phyloP scores from a whole-genome alignment of 37 sponge, comb jelly and placozoan species.

The Beroe forskalii region DNA sequence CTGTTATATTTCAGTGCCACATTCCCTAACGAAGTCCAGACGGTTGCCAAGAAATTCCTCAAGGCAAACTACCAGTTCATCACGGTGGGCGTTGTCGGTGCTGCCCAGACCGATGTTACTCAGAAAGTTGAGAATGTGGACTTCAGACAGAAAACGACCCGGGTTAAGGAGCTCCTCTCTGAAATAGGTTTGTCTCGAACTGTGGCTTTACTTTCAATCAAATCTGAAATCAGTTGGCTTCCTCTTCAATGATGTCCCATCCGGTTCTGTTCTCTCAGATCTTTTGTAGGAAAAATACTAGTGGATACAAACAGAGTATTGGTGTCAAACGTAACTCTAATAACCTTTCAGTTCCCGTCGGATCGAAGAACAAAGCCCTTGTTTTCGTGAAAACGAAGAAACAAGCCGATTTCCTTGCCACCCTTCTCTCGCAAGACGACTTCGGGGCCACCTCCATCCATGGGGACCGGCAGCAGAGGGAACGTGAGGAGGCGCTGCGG shows the following conservation, averaged over 20 bases:
- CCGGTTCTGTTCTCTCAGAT: too few relatives aligned
- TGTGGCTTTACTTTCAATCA: too few relatives aligned
- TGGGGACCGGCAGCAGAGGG: slow-evolving; percentile 90
- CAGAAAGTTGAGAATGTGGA: slow-evolving; percentile 83
- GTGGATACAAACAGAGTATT: too few relatives aligned
- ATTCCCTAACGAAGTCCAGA: slow-evolving; percentile 88
- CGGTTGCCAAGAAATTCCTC: slow-evolving; percentile 81
- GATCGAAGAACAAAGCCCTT: slow-evolving; percentile 72
- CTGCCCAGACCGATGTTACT: slow-evolving; percentile 80
- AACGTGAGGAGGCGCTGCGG: slow-evolving; percentile 88
- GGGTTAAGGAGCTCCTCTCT: slow-evolving; percentile 79
- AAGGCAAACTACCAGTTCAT: slow-evolving; percentile 81
- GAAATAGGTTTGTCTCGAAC: slow-evolving; percentile 71
- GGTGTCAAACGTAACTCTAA: background rate
- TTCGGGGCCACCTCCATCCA: slow-evolving; percentile 94
- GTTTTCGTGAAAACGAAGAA: slow-evolving; percentile 96
- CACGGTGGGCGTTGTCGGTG: slow-evolving; percentile 86
- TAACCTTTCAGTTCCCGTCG: slow-evolving; percentile 46
- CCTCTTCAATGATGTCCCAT: too few relatives aligned
- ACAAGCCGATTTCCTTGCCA: slow-evolving; percentile 87
- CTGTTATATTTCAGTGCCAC: slow-evolving; percentile 85
- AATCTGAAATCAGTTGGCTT: too few relatives aligned
- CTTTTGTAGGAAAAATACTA: background rate
- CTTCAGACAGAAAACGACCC: slow-evolving; percentile 78
- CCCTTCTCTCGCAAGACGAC: slow-evolving; percentile 82